These are phyloP conservation scores for Ptilonorhynchus violaceus DNA, from an alignment of 2,113 vertebrate species.

Conservation along the genomic window DNA sequence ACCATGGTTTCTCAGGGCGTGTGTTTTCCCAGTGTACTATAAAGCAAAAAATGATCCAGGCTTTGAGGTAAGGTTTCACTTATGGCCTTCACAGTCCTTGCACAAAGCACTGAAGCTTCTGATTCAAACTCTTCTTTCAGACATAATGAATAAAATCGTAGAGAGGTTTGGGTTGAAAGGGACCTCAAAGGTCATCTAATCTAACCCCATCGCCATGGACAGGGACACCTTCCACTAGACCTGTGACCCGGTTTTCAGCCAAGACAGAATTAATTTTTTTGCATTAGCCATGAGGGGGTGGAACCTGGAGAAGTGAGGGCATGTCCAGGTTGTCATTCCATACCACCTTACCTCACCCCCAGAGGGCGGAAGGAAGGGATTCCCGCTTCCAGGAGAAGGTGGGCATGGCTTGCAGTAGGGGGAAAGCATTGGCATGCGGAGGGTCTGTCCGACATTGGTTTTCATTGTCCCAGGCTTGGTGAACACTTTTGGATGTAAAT, in stretches of 20 bases:
- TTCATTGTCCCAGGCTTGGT: neutral
- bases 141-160: neutral
- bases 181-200: neutral
- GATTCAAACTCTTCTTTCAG: neutral
- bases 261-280: neutral
- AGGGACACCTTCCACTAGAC: neutral
- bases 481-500: neutral
- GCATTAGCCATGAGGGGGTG: neutral
- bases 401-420: neutral
- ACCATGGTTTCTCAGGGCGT: neutral
- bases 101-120: neutral
- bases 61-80: neutral
- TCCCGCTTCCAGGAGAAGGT: fast-evolving
- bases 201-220: fast-evolving
- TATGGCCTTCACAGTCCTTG: neutral
- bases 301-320: neutral
- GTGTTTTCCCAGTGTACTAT: neutral
- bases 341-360: neutral
- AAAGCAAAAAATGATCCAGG: neutral
- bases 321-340: neutral
- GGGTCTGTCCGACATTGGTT: neutral
- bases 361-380: fast-evolving
- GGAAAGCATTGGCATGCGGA: fast-evolving
- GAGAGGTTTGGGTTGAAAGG: neutral
- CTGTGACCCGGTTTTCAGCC: fast-evolving